A percentile compares a stretch with the other conserved stretches of the same genome.
Conservation (phyloP, 2,797 vertebrate species). For the Notolabrus celidotus region DNA sequence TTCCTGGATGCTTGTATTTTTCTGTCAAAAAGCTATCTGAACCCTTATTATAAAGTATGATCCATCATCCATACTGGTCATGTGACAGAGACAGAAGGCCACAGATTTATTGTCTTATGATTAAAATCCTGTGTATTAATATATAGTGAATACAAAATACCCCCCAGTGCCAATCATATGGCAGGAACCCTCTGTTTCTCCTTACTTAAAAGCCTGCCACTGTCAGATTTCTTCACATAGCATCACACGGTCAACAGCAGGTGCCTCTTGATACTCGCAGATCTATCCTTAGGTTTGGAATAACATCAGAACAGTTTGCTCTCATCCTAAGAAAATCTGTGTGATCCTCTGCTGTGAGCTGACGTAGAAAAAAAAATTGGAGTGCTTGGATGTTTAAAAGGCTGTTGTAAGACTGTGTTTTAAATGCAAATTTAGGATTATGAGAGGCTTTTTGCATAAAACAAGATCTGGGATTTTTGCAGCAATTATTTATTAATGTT, state of each 20-base stretch:
- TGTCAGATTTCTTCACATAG: constrained; percentile 32
- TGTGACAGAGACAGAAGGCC: too few species aligned
- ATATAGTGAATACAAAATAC: constrained; percentile 6
- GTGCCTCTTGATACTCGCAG: constrained; percentile 33
- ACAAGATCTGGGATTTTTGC: constrained; percentile 31
- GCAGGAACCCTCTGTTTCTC: constrained; percentile 10
- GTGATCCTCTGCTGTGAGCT: constrained; percentile 20
- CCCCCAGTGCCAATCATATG: constrained; percentile 7
- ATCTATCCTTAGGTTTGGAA: constrained; percentile 44
- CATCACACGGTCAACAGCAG: constrained; percentile 22
- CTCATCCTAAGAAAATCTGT: constrained; percentile 35
- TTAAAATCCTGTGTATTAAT: not conserved
- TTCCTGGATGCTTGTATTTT: not conserved
- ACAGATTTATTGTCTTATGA: not conserved
- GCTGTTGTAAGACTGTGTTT: constrained; percentile 30
- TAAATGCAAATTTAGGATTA: constrained; percentile 53
- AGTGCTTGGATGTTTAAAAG: constrained; percentile 43
- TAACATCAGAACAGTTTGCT: constrained; percentile 53
- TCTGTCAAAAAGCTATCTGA: not conserved
- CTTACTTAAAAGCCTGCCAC: constrained; percentile 25
- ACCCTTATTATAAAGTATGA: not conserved
- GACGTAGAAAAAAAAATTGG: constrained; percentile 27
- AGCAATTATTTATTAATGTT: constrained; percentile 32
- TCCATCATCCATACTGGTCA: not conserved
- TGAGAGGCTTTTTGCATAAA: constrained; percentile 21